A percentile compares a stretch with the other conserved stretches of the same genome.
phyloP scores from a whole-genome alignment of 2,888 invertebrate species.

The Congeria kusceri region DNA sequence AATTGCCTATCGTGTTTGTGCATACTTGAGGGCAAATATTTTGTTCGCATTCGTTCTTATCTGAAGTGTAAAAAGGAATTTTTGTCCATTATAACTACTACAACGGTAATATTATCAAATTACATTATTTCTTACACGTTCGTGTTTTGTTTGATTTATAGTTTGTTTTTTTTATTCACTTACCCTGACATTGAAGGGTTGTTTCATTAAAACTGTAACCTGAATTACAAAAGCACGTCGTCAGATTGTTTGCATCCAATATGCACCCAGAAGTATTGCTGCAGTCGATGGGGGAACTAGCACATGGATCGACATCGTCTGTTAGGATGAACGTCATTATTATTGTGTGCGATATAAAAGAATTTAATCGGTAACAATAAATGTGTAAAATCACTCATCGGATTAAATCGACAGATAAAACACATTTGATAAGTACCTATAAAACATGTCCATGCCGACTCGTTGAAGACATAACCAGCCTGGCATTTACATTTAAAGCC shows the following conservation, averaged over 20 bases:
- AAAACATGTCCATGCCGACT: neutral
- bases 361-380: no score
- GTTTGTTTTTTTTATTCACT: no score
- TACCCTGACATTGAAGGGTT: no score
- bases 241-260: neutral
- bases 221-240: neutral
- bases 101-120: no score
- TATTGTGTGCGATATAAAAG: no score
- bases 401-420: neutral
- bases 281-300: neutral
- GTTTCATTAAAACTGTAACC: neutral
- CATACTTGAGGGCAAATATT: neutral
- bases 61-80: neutral
- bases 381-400: no score
- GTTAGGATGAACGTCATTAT: neutral
- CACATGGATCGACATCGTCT: neutral
- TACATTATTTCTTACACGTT: no score
- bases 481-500: constrained; percentile 39
- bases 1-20: neutral
- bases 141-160: no score
- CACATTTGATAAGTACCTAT: neutral
- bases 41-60: neutral
- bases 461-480: constrained; percentile 6
- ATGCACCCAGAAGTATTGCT: neutral
- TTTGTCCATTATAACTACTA: no score